These are phyloP conservation scores for Dolichallabes microphthalmus DNA, from an alignment of 2,113 vertebrate genomes.

Conservation along the genomic window DNA sequence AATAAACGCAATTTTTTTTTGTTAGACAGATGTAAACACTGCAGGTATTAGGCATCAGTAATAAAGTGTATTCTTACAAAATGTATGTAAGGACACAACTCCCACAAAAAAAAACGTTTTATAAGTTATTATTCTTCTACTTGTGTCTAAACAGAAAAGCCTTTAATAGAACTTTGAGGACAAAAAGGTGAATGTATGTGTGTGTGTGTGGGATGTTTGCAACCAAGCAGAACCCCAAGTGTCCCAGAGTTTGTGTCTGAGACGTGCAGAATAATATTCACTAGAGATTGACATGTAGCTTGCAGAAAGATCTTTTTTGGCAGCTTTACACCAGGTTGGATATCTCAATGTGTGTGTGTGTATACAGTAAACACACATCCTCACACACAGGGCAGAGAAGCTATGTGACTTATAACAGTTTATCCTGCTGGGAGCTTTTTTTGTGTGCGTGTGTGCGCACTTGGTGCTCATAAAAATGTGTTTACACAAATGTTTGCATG, in stretches of 20 bases:
- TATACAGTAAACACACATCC: neutral
- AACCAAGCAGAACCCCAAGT: slow-evolving; percentile 38
- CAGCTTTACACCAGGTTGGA: slow-evolving; percentile 26
- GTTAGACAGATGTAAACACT: too few relatives aligned
- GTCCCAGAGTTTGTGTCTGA: slow-evolving; percentile 40
- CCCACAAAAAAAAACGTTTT: neutral
- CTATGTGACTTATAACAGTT: neutral
- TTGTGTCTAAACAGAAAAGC: neutral
- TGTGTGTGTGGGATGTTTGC: slow-evolving; percentile 30
- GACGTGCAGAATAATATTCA: slow-evolving; percentile 31
- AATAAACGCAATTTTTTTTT: too few relatives aligned
- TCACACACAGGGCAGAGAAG: neutral
- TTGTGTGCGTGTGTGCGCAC: neutral
- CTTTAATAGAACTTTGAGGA: neutral
- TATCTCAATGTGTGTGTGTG: neutral
- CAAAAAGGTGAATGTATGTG: neutral
- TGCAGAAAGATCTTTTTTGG: slow-evolving; percentile 39
- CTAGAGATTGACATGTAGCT: slow-evolving; percentile 37
- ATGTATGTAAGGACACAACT: neutral
- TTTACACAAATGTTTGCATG: neutral
- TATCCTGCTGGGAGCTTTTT: neutral
- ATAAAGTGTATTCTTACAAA: neutral
- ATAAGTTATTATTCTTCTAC: neutral
- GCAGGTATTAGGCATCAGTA: neutral
- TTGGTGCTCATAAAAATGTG: neutral